Conservation (phyloP, 1,140 invertebrate genomes). For the Leptinotarsa undecemlineata region DNA sequence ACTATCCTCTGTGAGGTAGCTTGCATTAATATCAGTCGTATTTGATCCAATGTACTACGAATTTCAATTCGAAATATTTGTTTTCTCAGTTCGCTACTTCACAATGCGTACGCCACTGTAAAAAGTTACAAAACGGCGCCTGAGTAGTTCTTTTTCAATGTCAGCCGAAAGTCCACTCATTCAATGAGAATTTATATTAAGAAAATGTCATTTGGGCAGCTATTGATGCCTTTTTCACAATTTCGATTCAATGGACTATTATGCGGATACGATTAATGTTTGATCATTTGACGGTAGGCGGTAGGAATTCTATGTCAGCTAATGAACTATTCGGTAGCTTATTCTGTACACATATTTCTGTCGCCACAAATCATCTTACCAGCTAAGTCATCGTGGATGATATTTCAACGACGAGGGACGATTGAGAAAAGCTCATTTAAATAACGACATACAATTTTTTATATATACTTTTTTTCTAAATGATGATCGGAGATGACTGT, state of each 20-base stretch:
- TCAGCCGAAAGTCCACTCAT: conserved; percentile 14
- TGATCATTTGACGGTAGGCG: conserved; percentile 23
- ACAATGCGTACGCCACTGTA: conserved; percentile 2
- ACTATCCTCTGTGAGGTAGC: too few species aligned
- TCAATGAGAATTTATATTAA: conserved; percentile 25
- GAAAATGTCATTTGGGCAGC: conserved; percentile 28
- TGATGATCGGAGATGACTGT: background rate
- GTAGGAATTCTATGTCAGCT: conserved; percentile 29
- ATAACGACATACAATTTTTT: conserved; percentile 21
- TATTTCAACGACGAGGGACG: conserved; percentile 11
- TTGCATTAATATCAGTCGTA: too few species aligned
- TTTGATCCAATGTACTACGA: too few species aligned
- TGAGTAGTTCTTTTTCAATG: conserved; percentile 28
- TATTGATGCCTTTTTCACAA: conserved; percentile 23
- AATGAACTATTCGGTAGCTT: conserved; percentile 37
- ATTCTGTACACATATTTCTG: conserved; percentile 27
- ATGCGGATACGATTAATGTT: conserved; percentile 28
- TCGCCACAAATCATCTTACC: conserved; percentile 33
- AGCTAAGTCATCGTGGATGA: conserved; percentile 22
- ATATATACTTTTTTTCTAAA: background rate
- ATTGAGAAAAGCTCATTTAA: conserved; percentile 14
- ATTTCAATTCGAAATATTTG: too few species aligned
- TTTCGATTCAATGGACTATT: conserved; percentile 22
- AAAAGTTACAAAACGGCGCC: conserved; percentile 33
- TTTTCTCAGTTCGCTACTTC: too few species aligned